Evolutionary conservation across 2,113 vertebrate species (phyloP).

Genomic region (Saimiri boliviensis): DNA sequence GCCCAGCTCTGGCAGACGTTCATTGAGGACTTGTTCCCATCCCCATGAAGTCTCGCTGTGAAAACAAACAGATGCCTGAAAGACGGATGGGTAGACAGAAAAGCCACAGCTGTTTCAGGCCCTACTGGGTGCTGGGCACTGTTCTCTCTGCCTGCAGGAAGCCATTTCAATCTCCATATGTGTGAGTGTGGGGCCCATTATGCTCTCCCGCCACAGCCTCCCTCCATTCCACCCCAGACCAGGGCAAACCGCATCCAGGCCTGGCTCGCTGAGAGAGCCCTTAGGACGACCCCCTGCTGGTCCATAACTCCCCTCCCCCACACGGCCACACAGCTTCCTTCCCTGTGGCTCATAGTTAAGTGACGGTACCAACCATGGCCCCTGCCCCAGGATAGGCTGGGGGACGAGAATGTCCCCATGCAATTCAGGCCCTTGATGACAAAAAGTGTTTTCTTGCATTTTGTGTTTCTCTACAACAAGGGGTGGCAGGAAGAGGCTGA

Average conservation of each 20-base stretch:
- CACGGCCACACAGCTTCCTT: rapidly evolving
- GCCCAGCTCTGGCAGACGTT: neutral
- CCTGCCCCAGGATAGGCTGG: too few species aligned
- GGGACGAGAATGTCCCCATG: too few species aligned
- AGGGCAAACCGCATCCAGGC: neutral
- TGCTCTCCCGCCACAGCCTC: neutral
- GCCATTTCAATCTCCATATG: too few species aligned
- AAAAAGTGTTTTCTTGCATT: neutral
- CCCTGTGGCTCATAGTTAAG: neutral
- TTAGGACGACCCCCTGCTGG: neutral
- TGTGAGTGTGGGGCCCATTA: neutral
- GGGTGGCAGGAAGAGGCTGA: neutral
- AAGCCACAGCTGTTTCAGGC: neutral
- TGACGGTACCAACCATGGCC: too few species aligned
- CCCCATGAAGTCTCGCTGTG: neutral
- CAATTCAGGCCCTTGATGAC: rapidly evolving
- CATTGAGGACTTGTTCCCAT: neutral
- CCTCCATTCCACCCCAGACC: neutral
- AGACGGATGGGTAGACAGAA: neutral
- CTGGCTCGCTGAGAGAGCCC: rapidly evolving
- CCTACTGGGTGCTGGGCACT: neutral
- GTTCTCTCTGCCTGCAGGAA: neutral
- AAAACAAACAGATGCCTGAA: neutral
- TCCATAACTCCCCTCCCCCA: neutral
- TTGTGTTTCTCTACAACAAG: neutral